Evolutionary conservation across 2,797 vertebrate species (phyloP), one percentile per base, ranked within the genome.

Genomic region (Gymnodraco acuticeps): DNA sequence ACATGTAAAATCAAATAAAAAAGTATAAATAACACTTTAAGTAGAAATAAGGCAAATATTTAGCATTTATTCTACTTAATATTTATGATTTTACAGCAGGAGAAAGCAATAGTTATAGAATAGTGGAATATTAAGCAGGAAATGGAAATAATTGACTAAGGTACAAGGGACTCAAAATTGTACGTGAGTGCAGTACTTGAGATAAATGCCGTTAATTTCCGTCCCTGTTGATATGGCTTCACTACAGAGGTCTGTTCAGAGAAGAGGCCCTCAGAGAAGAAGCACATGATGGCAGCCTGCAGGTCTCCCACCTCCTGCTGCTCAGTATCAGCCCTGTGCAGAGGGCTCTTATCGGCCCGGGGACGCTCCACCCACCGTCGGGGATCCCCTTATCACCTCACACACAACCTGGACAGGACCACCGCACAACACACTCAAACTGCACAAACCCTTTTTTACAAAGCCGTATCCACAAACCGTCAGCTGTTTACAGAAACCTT

Each of bases 381-480:
- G 89, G 93, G 92, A 92, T 92, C 81, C 90, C 88, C 92, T 95
- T 95, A 95, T 95, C 95, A 82, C 64, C 80, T 53, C 64, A 27
- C 79, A 88, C 93, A 92, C 85, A 80, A 91, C 89, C 88, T 86
- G 73, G 38, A 77, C 71, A 38, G 59, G 61, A 12, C 41, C 52
- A 17, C 73, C 16, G 75, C 70, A 51, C 74, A 60, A 23, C 67
- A 70, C 77, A 53, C 66, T 71, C 61, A 33, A 31, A 20, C 68
- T 8, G 58, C 55, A 63, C 42, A 71, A 78, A 73, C 58, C 61
- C 77, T 42, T 59, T 38, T 83, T 77, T 38, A 83, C 78, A 66
- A 31, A 71, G 75, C 55, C 11, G 54, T 52, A 77, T 82, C 72
- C 84, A 46, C 69, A 63, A 86, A 69, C 61, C 59, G 75, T 77